phyloP scores from a whole-genome alignment of 2,888 invertebrate genomes.

The Corythucha ciliata region DNA sequence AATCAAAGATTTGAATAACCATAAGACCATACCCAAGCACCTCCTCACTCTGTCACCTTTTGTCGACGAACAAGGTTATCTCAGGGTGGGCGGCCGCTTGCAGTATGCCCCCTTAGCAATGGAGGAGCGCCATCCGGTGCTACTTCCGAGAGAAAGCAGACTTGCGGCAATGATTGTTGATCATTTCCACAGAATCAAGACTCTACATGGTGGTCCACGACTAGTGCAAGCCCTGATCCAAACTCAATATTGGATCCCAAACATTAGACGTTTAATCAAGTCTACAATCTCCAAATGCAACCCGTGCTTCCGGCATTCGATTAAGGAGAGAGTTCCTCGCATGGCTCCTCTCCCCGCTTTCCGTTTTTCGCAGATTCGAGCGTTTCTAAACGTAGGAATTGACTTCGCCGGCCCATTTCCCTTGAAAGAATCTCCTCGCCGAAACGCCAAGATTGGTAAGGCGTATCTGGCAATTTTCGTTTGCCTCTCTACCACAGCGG shows the following conservation, averaged over 20 bases:
- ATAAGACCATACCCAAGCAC: no score
- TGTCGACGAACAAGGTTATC: not conserved
- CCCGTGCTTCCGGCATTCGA: constrained; percentile 1
- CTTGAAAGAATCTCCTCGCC: not conserved
- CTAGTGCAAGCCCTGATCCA: not conserved
- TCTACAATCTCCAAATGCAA: constrained; percentile 3
- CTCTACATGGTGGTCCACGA: constrained; percentile 30
- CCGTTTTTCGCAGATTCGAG: constrained; percentile 6
- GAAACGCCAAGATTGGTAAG: constrained; percentile 16
- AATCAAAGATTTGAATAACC: no score
- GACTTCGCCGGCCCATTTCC: constrained; percentile 33
- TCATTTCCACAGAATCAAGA: constrained; percentile 24
- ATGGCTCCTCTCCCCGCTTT: constrained; percentile 24
- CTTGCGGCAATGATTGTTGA: constrained; percentile 27
- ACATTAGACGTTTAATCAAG: constrained; percentile 12
- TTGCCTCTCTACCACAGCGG: no score
- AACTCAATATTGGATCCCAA: constrained; percentile 8
- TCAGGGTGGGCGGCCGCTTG: constrained; percentile 14
- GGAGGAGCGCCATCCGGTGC: constrained; percentile 13
- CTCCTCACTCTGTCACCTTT: no score
- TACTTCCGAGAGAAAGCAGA: constrained; percentile 16
- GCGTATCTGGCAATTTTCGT: constrained; percentile 17
- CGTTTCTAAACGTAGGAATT: constrained; percentile 26
- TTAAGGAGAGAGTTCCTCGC: not conserved
- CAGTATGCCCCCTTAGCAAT: not conserved